Conservation (phyloP, 2,797 vertebrate genomes). For the Falco cherrug region DNA sequence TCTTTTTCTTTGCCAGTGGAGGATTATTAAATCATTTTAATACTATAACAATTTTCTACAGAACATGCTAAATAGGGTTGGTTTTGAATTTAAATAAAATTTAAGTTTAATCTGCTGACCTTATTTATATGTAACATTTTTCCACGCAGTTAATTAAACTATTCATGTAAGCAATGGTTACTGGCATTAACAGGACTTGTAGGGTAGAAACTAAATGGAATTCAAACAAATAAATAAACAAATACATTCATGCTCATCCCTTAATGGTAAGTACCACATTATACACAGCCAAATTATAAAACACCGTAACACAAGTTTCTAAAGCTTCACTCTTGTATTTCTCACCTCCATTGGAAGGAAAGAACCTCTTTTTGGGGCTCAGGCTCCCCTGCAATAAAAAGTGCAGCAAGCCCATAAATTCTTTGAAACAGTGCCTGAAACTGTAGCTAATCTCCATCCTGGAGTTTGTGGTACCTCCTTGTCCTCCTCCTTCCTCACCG, state of each 20-base stretch:
- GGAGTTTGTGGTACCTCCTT: not conserved
- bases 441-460: not conserved
- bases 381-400: not conserved
- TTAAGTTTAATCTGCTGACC: slow-evolving; percentile 2
- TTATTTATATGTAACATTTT: slow-evolving; percentile 38
- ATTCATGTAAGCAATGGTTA: slow-evolving; percentile 2
- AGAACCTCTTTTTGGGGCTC: not conserved
- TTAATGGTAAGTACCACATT: slow-evolving; percentile 15
- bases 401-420: not conserved
- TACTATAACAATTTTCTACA: not conserved
- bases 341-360: not conserved
- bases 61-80: not conserved
- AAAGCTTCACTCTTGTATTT: not conserved
- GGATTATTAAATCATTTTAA: slow-evolving; percentile 25
- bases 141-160: slow-evolving; percentile 15
- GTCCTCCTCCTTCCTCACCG: not conserved
- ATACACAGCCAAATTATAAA: slow-evolving; percentile 11
- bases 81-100: slow-evolving; percentile 37
- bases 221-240: slow-evolving; percentile 35
- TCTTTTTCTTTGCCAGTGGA: not conserved
- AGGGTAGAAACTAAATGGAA: slow-evolving; percentile 36
- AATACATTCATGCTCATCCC: not conserved
- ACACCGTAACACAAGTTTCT: not conserved
- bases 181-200: not conserved
- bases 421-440: not conserved